Base-by-base conservation (phyloP, 2,797 vertebrate genomes). In the Eidolon dupreanum region DNA sequence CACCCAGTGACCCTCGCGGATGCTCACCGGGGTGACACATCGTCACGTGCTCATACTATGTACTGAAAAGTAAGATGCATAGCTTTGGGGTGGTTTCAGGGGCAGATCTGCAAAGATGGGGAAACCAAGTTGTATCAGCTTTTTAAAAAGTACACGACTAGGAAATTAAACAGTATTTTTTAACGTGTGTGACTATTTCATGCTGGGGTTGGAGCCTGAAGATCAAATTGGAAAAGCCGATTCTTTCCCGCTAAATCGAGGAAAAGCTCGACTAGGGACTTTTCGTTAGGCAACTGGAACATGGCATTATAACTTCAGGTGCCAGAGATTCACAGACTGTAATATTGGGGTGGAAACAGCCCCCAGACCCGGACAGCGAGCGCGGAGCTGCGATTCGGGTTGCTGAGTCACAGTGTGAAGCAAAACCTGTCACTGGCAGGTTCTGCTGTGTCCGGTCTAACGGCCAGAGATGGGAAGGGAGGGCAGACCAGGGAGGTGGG, bases 121-220 rank as follows among this genome's bases (percentile, higher is more conserved):
- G 13, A 70, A 33, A 77, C 90, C 96, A 93, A 95, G 95, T 83
- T 96, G 65, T 96, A 93, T 85, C 31, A 6, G 82, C 87, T 97
- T 98, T 98, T 97, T 96, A 73, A 95, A 59, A 61, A 97, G 78
- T 96, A 97, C 93, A 5, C 89, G 88, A 95, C 74, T 98, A 96
- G 96, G 98, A 98, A 97, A 97, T 97, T 94, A 97, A 98, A 95
- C 57, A 96, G 93, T 98, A 98, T 98, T 98, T 98, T 97, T 97
- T 53, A 98, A 98, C 94, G 88, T 66, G 89, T 97, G 97, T 97
- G 91, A 95, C 94, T 78, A 20, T 97, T 96, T 96, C 89, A 75
- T 97, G 87, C 63, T n/a, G 93, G 79, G 74, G 66, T 93, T 93
- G 93, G 94, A 98, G 73, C 63, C 87, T 49, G 53, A 84, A 92